Base-by-base conservation (phyloP, 2,888 invertebrate species). In the Platycheirus rosarum region DNA sequence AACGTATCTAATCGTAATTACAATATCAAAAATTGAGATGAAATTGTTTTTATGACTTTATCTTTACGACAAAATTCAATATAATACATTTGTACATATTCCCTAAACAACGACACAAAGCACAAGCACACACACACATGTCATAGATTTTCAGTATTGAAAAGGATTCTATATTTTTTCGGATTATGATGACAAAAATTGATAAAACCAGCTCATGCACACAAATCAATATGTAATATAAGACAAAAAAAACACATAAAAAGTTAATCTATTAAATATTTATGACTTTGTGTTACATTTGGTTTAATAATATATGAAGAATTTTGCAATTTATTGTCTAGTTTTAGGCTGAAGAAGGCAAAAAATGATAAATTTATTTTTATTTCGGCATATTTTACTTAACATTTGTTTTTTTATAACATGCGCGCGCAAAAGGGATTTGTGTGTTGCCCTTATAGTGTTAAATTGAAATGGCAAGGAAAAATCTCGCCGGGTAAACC, bases 191-290 rank as follows among this genome's bases (percentile, higher is more conserved):
- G 69, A 63, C 62, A 55, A 29, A 40, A 62, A n/a, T 53, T 53
- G 69, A 63, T 69, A 69, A 76, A 76, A 76, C 62, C 76, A 48
- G 46, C 29, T 49, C 63, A 63, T 42, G 77, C 70, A 57, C 63
- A 77, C 70, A 77, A 70, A 71, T 77, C 77, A 77, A 77, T 70
- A 69, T 69, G 53, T 63, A 46, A 62, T 55, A 76, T 65, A 63
- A 60, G n/a, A n/a, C n/a, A 70, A 57, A 63, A 49, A 53, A 35
- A 0, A 35, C 3, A 49, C 49, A 55, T 65, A 60, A 75, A 76
- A 70, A 65, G 65, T 49, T 70, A 70, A 77, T 69, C 62, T 77
- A 70, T 77, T 65, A 77, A 77, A 77, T 65, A 77, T 77, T 77
- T 77, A 77, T 77, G 77, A 65, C 77, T 70, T 77, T 70, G 71